Conservation (phyloP, 2,888 invertebrate species). For the Epirrhoe tristata region DNA sequence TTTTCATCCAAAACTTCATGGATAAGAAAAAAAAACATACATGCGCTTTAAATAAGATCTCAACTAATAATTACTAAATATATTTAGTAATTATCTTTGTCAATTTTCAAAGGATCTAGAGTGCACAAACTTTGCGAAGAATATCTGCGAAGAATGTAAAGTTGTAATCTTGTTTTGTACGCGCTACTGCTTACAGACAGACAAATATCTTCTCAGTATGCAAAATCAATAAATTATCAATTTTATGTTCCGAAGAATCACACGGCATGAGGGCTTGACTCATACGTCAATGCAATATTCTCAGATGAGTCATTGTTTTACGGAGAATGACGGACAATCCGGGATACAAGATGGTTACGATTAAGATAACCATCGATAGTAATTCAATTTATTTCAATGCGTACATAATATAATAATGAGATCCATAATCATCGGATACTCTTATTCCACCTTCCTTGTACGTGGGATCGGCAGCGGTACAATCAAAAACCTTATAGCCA, state of each 20-base stretch:
- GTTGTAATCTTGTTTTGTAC: no score
- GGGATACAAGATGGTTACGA: constrained; percentile 49
- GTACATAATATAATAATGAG: neutral
- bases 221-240: constrained; percentile 17
- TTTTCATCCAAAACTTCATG: no score
- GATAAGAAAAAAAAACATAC: no score
- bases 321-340: constrained; percentile 50
- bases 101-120: no score
- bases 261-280: constrained; percentile 28
- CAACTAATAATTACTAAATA: no score
- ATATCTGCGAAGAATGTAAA: no score
- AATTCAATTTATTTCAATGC: constrained; percentile 3
- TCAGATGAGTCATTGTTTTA: constrained; percentile 55
- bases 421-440: neutral
- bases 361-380: constrained; percentile 36
- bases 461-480: no score
- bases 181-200: neutral
- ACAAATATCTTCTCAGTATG: constrained; percentile 1
- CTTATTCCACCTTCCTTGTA: no score
- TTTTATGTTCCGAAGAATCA: constrained; percentile 21
- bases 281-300: constrained; percentile 38
- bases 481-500: no score
- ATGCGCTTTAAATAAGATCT: no score
- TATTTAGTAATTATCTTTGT: no score
- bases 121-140: no score